Evolutionary conservation across 2,888 invertebrate species (phyloP).

Genomic region (Apotomis turbidana): DNA sequence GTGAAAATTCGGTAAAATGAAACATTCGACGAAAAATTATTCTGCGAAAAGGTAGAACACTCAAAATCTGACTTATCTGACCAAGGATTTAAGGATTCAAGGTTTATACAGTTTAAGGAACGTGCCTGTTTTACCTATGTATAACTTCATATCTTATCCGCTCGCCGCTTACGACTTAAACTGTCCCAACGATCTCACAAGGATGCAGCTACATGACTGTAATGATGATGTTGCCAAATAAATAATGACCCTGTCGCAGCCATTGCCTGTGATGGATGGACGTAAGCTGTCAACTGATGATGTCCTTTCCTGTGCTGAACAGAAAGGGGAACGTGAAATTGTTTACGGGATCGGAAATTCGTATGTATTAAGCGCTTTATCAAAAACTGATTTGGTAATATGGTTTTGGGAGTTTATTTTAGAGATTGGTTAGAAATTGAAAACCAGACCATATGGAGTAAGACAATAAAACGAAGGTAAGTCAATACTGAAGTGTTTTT

Average conservation of each 20-base stretch:
- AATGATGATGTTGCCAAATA: conserved; percentile 76
- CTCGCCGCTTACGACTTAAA: conserved; percentile 44
- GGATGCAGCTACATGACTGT: conserved; percentile 48
- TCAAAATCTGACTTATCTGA: too few species aligned
- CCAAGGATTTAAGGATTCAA: too few species aligned
- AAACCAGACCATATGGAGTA: too few species aligned
- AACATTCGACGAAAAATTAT: too few species aligned
- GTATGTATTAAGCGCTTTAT: not conserved
- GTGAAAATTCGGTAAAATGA: too few species aligned
- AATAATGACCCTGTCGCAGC: conserved; percentile 64
- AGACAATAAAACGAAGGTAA: too few species aligned
- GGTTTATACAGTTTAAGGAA: too few species aligned
- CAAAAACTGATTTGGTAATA: not conserved
- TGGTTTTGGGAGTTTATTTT: too few species aligned
- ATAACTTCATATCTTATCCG: conserved; percentile 5
- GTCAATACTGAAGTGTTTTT: too few species aligned
- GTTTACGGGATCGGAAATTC: conserved; percentile 1
- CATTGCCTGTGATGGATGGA: conserved; percentile 72
- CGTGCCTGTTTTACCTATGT: too few species aligned
- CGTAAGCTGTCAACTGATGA: conserved; percentile 41
- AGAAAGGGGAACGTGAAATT: conserved; percentile 22
- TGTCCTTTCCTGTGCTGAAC: conserved; percentile 49
- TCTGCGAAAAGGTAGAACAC: too few species aligned
- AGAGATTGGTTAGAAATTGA: too few species aligned
- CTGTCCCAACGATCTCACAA: conserved; percentile 48